phyloP scores from a whole-genome alignment of 2,888 invertebrate genomes.

The Amblyjoppa fuscipennis region DNA sequence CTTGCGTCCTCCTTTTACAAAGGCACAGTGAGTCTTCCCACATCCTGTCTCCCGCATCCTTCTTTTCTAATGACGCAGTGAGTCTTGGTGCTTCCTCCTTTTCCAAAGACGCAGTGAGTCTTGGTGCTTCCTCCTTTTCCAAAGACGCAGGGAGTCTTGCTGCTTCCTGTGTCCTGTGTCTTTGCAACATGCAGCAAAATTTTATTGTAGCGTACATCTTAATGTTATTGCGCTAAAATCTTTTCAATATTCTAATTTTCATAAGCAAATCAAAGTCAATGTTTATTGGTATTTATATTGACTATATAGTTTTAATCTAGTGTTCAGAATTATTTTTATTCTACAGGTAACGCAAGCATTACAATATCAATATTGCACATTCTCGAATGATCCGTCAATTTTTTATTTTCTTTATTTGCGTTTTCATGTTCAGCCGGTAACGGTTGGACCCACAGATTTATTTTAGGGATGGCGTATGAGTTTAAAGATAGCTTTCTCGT shows the following conservation, averaged over 20 bases:
- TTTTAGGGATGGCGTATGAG: constrained; percentile 29
- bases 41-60: too few relatives aligned
- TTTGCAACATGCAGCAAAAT: background rate
- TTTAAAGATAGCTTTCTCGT: constrained; percentile 33
- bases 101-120: too few relatives aligned
- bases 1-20: too few relatives aligned
- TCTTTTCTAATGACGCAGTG: too few relatives aligned
- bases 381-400: background rate
- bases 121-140: background rate
- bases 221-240: background rate
- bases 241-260: background rate
- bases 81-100: too few relatives aligned
- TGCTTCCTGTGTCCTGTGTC: background rate
- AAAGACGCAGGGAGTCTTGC: too few relatives aligned
- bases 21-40: too few relatives aligned
- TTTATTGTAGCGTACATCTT: background rate
- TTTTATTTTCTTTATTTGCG: constrained; percentile 7
- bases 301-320: too few relatives aligned
- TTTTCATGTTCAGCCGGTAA: constrained; percentile 1
- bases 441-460: constrained; percentile 2
- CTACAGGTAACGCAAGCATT: too few relatives aligned
- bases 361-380: background rate
- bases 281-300: background rate
- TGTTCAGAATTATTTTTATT: too few relatives aligned
- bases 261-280: background rate